phyloP scores from a whole-genome alignment of 2,113 vertebrate species.

The Podarcis cretensis region DNA sequence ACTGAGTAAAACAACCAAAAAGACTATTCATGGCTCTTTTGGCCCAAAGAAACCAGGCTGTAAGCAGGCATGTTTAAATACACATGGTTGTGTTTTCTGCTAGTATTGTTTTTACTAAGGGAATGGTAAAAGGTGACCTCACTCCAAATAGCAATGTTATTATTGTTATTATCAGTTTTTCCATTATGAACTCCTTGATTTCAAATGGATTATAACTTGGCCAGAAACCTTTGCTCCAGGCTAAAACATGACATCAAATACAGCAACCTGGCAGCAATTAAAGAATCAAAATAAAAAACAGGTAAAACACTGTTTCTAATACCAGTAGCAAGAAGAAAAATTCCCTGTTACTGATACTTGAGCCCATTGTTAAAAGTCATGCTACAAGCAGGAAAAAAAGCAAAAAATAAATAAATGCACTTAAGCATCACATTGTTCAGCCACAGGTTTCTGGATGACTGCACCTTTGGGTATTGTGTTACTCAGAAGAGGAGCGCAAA shows the following conservation, averaged over 20 bases:
- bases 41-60: background rate
- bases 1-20: background rate
- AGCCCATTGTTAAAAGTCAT: background rate
- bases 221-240: background rate
- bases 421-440: background rate
- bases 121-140: constrained; percentile 5
- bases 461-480: background rate
- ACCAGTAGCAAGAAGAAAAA: background rate
- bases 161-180: constrained; percentile 8
- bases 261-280: background rate
- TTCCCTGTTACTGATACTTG: background rate
- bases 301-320: background rate
- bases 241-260: background rate
- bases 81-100: background rate
- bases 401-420: background rate
- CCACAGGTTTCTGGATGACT: background rate
- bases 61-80: background rate
- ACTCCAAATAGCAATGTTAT: background rate
- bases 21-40: background rate
- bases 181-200: background rate
- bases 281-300: background rate
- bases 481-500: background rate
- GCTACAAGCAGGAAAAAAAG: background rate
- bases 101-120: background rate
- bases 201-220: background rate